These are phyloP conservation scores for Enoplosus armatus DNA, from an alignment of 2,797 vertebrate genomes.

Conservation along the genomic window DNA sequence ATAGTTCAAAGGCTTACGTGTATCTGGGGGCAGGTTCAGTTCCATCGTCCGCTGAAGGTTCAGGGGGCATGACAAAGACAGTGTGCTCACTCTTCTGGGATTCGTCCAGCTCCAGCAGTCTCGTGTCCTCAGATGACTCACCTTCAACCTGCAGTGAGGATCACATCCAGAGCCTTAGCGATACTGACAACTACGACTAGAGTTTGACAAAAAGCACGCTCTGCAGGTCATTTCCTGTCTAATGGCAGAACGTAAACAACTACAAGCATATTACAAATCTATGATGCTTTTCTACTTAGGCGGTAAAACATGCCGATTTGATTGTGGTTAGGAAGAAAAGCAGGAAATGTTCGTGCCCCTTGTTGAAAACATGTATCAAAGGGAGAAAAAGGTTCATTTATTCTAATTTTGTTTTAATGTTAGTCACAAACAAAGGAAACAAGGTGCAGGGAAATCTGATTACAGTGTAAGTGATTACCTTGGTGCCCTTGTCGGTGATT, in stretches of 20 bases:
- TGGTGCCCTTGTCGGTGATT: constrained; percentile 94
- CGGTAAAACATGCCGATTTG: constrained; percentile 17
- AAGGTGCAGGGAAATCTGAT: constrained; percentile 43
- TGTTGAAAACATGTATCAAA: constrained; percentile 4
- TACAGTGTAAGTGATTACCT: constrained; percentile 86
- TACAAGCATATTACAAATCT: neutral
- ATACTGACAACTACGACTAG: neutral
- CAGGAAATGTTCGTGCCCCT: constrained; percentile 33
- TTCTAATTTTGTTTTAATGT: constrained; percentile 26
- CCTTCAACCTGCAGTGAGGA: constrained; percentile 88
- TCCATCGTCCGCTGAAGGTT: constrained; percentile 87
- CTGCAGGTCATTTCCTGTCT: constrained; percentile 19
- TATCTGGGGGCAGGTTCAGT: constrained; percentile 85
- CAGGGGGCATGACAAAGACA: constrained; percentile 95
- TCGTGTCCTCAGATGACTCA: constrained; percentile 91
- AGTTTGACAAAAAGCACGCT: neutral
- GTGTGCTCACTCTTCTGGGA: constrained; percentile 99
- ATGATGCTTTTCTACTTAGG: constrained; percentile 12
- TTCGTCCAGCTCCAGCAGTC: constrained; percentile 95
- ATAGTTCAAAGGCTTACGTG: constrained; percentile 80
- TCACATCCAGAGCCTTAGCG: constrained; percentile 20
- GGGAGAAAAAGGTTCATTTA: neutral
- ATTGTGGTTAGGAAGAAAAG: constrained; percentile 53
- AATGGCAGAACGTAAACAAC: constrained; percentile 18
- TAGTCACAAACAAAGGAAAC: constrained; percentile 18